phyloP scores from a whole-genome alignment of 2,113 vertebrate species.

The Columbina picui region DNA sequence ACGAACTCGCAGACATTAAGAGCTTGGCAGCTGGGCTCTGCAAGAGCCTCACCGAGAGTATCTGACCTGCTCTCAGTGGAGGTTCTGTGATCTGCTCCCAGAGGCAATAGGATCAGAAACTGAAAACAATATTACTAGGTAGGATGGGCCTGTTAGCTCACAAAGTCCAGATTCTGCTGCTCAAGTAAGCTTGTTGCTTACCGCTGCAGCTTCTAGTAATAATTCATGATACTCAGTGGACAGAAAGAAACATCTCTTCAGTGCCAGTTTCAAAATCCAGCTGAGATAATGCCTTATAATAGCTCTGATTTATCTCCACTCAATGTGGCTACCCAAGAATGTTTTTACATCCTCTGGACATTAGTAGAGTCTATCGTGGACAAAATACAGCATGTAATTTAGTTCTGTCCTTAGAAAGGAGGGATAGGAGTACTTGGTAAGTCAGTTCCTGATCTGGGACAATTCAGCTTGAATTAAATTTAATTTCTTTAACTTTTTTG shows the following conservation, averaged over 20 bases:
- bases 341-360: background rate
- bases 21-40: background rate
- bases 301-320: background rate
- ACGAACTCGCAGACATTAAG: background rate
- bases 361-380: background rate
- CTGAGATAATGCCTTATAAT: background rate
- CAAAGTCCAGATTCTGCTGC: background rate
- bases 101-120: background rate
- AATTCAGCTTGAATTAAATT: background rate
- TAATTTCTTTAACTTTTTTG: background rate
- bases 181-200: background rate
- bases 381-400: background rate
- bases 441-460: background rate
- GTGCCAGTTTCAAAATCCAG: background rate
- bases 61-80: background rate
- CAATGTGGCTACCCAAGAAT: background rate
- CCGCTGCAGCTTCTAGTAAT: background rate
- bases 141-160: background rate
- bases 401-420: background rate
- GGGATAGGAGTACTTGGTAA: background rate
- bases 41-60: background rate
- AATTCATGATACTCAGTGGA: background rate
- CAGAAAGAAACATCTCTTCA: background rate
- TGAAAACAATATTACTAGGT: background rate
- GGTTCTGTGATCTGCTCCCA: constrained; percentile 17